Conservation (phyloP, 1,140 invertebrate genomes). For the Ostrea edulis region DNA sequence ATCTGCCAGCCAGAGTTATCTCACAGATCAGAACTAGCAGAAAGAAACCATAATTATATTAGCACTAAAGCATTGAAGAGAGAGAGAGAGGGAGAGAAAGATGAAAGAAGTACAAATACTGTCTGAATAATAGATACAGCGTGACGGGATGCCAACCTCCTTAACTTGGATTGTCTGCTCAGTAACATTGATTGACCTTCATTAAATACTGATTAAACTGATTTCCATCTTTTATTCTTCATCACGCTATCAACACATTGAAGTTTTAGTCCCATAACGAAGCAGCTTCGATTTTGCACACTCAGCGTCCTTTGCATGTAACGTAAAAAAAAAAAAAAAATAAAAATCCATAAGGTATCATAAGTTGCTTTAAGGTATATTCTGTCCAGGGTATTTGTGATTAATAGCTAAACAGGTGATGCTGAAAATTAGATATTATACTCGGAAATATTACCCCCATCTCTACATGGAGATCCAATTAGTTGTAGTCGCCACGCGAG, state of each 20-base stretch:
- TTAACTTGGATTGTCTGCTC: neutral
- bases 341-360: neutral
- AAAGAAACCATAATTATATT: too few species aligned
- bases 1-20: too few species aligned
- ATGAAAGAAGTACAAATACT: neutral
- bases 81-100: neutral
- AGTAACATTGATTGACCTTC: neutral
- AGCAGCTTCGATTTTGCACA: neutral
- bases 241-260: neutral
- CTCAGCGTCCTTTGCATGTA: neutral
- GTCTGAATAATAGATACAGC: too few species aligned
- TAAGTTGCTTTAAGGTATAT: neutral
- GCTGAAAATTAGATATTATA: neutral
- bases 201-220: neutral
- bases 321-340: neutral
- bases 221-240: neutral
- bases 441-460: neutral
- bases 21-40: too few species aligned
- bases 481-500: too few species aligned
- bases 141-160: neutral
- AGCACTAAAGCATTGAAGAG: too few species aligned
- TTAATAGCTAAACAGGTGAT: neutral
- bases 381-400: neutral
- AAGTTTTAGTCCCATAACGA: neutral
- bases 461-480: too few species aligned